phyloP scores from a whole-genome alignment of 2,797 vertebrate genomes.

The Bradypodion ventrale region DNA sequence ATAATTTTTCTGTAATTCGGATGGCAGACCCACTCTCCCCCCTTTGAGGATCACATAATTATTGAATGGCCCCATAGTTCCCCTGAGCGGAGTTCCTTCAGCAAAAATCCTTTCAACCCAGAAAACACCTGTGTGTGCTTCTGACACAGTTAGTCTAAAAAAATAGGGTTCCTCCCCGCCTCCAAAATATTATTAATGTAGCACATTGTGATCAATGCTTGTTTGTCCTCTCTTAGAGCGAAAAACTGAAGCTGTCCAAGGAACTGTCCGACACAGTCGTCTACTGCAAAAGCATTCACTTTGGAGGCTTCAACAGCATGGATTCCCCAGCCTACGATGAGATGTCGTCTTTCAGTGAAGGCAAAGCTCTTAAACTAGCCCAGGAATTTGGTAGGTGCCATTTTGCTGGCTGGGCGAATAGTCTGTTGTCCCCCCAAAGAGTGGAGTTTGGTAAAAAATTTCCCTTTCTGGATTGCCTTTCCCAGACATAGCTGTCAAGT shows the following conservation, averaged over 20 bases:
- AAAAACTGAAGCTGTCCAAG: slow-evolving; percentile 88
- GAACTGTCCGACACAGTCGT: slow-evolving; percentile 90
- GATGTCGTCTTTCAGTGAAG: slow-evolving; percentile 92
- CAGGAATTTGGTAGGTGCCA: slow-evolving; percentile 82
- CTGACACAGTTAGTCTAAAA: too few species aligned
- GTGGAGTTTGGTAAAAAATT: too few species aligned
- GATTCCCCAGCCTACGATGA: slow-evolving; percentile 86
- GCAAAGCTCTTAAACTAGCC: slow-evolving; percentile 85
- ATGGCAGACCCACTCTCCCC: too few species aligned
- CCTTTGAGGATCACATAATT: too few species aligned
- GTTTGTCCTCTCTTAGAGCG: slow-evolving; percentile 73
- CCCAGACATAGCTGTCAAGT: too few species aligned
- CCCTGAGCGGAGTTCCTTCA: too few species aligned
- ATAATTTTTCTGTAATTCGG: too few species aligned
- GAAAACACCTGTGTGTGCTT: too few species aligned
- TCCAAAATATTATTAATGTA: background rate
- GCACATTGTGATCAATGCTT: background rate
- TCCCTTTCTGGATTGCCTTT: too few species aligned
- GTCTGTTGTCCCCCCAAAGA: background rate
- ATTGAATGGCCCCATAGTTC: too few species aligned
- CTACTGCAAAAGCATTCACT: slow-evolving; percentile 98
- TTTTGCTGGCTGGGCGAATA: background rate
- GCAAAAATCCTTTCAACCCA: too few species aligned
- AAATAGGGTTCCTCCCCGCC: background rate
- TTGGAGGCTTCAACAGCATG: slow-evolving; percentile 83